Conservation (phyloP, 2,797 vertebrate species). For the Sphaeramia orbicularis region DNA sequence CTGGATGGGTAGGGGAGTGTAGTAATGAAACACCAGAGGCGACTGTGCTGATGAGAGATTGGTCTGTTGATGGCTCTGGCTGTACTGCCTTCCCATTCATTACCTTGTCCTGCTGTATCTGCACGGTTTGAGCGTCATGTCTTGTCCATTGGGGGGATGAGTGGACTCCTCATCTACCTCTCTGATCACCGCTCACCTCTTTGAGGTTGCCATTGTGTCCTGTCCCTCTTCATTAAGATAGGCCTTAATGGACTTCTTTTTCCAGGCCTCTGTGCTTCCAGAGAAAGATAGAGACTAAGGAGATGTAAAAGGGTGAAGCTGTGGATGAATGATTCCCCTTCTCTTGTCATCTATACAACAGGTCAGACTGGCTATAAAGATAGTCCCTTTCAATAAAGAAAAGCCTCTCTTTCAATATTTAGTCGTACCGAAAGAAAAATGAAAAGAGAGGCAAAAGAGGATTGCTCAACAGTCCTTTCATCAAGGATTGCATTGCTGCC, state of each 20-base stretch:
- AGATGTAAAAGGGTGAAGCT: slow-evolving; percentile 60
- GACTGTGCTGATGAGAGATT: slow-evolving; percentile 70
- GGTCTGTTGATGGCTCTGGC: slow-evolving; percentile 59
- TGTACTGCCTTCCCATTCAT: slow-evolving; percentile 66
- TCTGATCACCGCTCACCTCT: slow-evolving; percentile 78
- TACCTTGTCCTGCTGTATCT: slow-evolving; percentile 49
- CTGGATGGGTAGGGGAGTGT: slow-evolving; percentile 28
- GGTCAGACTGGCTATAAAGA: slow-evolving; percentile 53
- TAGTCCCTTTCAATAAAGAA: slow-evolving; percentile 46
- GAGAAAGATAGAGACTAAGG: slow-evolving; percentile 50
- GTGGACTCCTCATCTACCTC: slow-evolving; percentile 66
- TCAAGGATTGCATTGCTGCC: slow-evolving; percentile 7
- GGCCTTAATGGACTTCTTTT: slow-evolving; percentile 76
- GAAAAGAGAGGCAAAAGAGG: slow-evolving; percentile 20
- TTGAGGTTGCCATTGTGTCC: slow-evolving; percentile 76
- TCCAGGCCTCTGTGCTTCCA: slow-evolving; percentile 42
- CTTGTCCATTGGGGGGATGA: slow-evolving; percentile 47
- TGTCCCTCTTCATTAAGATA: slow-evolving; percentile 82
- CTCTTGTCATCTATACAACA: slow-evolving; percentile 64
- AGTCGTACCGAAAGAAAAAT: slow-evolving; percentile 47
- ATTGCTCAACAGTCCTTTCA: slow-evolving; percentile 26
- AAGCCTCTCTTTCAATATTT: slow-evolving; percentile 55
- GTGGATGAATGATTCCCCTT: slow-evolving; percentile 57
- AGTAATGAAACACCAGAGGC: slow-evolving; percentile 62
- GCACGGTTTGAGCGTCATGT: slow-evolving; percentile 48